A percentile compares a stretch with the other conserved stretches of the same genome.
phyloP scores from a whole-genome alignment of 1,140 invertebrate genomes.

The Drosophila lini region DNA sequence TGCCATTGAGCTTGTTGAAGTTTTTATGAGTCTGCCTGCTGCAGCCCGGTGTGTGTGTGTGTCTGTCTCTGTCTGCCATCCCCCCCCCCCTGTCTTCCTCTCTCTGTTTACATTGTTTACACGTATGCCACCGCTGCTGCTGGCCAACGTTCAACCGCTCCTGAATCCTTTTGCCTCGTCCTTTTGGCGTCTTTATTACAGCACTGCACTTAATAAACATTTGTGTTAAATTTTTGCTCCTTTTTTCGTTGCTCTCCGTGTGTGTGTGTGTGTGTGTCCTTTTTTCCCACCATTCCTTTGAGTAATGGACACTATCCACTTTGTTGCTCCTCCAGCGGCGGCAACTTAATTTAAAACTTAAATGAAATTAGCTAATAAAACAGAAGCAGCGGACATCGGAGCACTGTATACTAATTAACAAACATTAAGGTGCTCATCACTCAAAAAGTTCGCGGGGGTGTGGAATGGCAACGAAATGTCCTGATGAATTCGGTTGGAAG shows the following conservation, averaged over 20 bases:
- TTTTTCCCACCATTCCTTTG: conserved; percentile 47
- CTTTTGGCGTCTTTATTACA: conserved; percentile 76
- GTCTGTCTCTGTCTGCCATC: not conserved
- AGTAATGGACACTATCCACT: conserved; percentile 59
- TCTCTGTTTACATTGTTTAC: conserved; percentile 70
- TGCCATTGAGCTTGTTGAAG: conserved; percentile 78
- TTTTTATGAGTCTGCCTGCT: conserved; percentile 76
- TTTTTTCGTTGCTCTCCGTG: not conserved
- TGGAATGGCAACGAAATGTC: not conserved
- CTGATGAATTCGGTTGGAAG: conserved; percentile 27
- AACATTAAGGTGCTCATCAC: conserved; percentile 60
- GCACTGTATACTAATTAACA: conserved; percentile 60
- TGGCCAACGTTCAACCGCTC: conserved; percentile 43
- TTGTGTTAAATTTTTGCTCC: conserved; percentile 72
- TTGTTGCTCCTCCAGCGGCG: conserved; percentile 39
- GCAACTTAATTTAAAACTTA: conserved; percentile 72
- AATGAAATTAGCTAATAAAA: conserved; percentile 73
- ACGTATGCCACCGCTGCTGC: conserved; percentile 61
- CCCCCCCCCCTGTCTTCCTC: not conserved
- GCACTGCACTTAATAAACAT: conserved; percentile 79
- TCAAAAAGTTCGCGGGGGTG: conserved; percentile 28
- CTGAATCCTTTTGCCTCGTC: conserved; percentile 13
- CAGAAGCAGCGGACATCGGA: conserved; percentile 25
- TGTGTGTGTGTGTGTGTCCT: not conserved
- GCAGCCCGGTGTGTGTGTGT: conserved; percentile 36